phyloP scores from a whole-genome alignment of 2,888 invertebrate genomes.

The Nemotelus pantherinus region DNA sequence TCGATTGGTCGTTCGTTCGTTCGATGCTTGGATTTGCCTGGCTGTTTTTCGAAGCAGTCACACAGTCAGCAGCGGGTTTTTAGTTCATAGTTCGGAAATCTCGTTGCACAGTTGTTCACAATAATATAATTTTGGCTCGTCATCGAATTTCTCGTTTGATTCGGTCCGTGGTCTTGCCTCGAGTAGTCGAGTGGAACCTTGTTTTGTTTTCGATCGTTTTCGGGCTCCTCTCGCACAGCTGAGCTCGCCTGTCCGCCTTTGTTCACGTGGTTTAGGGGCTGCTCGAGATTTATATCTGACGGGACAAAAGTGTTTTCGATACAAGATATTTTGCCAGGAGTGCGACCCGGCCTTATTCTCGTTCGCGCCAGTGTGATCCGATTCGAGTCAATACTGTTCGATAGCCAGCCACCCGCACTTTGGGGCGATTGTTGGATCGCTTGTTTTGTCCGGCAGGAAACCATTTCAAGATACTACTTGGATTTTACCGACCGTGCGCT shows the following conservation, averaged over 20 bases:
- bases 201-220: not conserved
- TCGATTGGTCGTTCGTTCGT: conserved; percentile 8
- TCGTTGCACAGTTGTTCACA: conserved; percentile 18
- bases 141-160: conserved; percentile 32
- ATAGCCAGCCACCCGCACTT: too few relatives aligned
- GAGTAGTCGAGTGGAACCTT: not conserved
- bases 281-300: not conserved
- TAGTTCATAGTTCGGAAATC: conserved; percentile 23
- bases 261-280: conserved; percentile 10
- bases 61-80: conserved; percentile 17
- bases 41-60: not conserved
- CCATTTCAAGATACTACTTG: not conserved
- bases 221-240: not conserved
- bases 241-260: not conserved
- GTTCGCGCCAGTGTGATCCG: conserved; percentile 10
- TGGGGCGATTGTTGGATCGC: too few relatives aligned
- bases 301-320: not conserved
- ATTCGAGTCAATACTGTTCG: too few relatives aligned
- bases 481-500: conserved; percentile 20
- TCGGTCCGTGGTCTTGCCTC: conserved; percentile 3
- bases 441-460: not conserved
- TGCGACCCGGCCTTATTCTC: not conserved
- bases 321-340: not conserved
- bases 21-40: not conserved
- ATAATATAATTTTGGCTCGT: conserved; percentile 30